Evolutionary conservation across 2,113 vertebrate genomes (phyloP), one percentile per base, ranked within the genome.

Genomic region (Catharus bicknelli): DNA sequence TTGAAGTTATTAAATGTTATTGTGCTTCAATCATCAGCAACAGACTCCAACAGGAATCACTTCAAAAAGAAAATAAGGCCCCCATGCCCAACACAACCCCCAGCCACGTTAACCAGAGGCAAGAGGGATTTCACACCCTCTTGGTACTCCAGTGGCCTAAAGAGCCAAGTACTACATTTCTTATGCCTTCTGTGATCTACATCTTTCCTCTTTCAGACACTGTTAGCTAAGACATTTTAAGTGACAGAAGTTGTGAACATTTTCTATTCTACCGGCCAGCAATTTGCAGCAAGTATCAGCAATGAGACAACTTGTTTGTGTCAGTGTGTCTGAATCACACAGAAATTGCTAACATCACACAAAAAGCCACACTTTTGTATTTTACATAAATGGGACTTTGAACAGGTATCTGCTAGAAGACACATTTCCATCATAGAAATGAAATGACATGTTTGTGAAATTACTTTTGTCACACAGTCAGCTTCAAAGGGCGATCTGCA

Each of bases 21-120:
- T 61, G 36, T 69, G 16, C 38, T 83, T 68, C 51, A 54, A n/a
- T 5, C 11, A 51, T 36, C 73, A 86, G 50, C 51, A 74, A 59
- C 19, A 83, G 9, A 42, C 50, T 29, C 57, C 0, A 0, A 47
- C 5, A 59, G 27, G 32, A 83, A 76, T 45, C 1, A 1, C 25
- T 67, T 48, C 29, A 58, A 47, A 40, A 77, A 47, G 11, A 18
- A 51, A 19, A 21, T 29, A 57, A 47, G 64, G 17, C 4, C 3
- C 2, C 13, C 7, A 26, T 9, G 9, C 16, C 20, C 34, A 78
- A 7, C 45, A 72, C 34, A 54, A 2, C 0, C 6, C 27, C 17
- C 69, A 62, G 62, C 29, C 15, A 16, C 23, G 51, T 10, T 36
- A 58, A 32, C 7, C 47, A n/a, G 23, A 38, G 23, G 26, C 13